These are phyloP conservation scores for Eucidaris tribuloides DNA, from an alignment of 35 echinoderm and acorn worm species.

Conservation along the genomic window DNA sequence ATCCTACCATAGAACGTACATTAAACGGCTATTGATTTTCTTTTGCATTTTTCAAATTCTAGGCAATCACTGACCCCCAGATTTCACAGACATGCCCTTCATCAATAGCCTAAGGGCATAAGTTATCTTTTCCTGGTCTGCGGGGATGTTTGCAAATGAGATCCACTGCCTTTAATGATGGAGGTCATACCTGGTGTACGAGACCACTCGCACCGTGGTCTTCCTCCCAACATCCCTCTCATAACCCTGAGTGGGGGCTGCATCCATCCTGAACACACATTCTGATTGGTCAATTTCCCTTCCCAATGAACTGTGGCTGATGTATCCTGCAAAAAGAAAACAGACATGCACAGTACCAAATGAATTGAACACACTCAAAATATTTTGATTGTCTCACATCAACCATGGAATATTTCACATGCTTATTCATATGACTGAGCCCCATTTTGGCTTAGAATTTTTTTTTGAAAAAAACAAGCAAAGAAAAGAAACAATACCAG, in stretches of 20 bases:
- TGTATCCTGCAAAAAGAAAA: slow-evolving; percentile 33
- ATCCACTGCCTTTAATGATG: no score
- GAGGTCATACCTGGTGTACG: slow-evolving; percentile 56
- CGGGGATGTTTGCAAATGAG: no score
- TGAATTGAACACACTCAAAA: background rate
- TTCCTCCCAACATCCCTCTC: slow-evolving; percentile 69
- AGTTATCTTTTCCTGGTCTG: no score
- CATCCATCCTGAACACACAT: slow-evolving; percentile 63
- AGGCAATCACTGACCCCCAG: no score
- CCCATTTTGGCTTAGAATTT: background rate
- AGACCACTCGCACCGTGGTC: slow-evolving; percentile 46
- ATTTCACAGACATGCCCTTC: no score
- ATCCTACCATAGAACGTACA: no score
- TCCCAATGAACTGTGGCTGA: slow-evolving; percentile 27
- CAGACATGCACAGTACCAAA: background rate
- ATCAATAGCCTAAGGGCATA: no score
- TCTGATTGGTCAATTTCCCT: slow-evolving; percentile 57
- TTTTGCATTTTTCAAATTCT: no score
- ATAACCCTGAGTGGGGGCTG: slow-evolving; percentile 55
- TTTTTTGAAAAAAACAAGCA: background rate
- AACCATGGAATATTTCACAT: background rate
- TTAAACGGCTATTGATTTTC: no score
- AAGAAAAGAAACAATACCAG: background rate
- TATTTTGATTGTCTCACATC: background rate
- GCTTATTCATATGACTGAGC: background rate